Evolutionary conservation across 2,888 invertebrate genomes (phyloP).

Genomic region (Hybos culiciformis): DNA sequence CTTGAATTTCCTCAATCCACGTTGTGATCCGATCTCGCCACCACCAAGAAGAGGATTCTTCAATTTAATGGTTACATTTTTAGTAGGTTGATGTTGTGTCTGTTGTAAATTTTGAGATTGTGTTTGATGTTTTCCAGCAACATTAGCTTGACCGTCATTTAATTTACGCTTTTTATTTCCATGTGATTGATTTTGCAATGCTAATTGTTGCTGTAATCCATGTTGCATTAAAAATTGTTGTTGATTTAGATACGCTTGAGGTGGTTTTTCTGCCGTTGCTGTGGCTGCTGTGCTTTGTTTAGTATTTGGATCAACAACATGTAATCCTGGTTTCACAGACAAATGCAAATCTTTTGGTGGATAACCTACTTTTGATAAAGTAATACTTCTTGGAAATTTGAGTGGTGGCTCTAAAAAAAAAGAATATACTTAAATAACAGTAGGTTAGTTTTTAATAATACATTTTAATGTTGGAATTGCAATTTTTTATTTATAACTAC

Average conservation of each 20-base stretch:
- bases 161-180: slow-evolving; percentile 13
- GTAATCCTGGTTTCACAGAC: too few relatives aligned
- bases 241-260: background rate
- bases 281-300: background rate
- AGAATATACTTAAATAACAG: too few relatives aligned
- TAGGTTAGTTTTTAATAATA: too few relatives aligned
- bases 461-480: too few relatives aligned
- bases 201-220: slow-evolving; percentile 22
- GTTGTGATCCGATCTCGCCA: too few relatives aligned
- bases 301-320: background rate
- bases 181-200: background rate
- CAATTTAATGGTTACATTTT: too few relatives aligned
- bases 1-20: slow-evolving; percentile 23
- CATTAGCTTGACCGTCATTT: background rate
- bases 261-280: background rate
- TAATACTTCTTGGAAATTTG: background rate
- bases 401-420: too few relatives aligned
- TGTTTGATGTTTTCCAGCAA: too few relatives aligned
- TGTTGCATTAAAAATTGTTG: background rate
- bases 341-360: too few relatives aligned
- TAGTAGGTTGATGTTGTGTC: too few relatives aligned
- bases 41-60: slow-evolving; percentile 4
- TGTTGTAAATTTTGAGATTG: too few relatives aligned
- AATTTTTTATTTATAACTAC: too few relatives aligned
- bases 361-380: slow-evolving; percentile 1